phyloP scores from a whole-genome alignment of 2,797 vertebrate genomes.

The Xenentodon cancila region DNA sequence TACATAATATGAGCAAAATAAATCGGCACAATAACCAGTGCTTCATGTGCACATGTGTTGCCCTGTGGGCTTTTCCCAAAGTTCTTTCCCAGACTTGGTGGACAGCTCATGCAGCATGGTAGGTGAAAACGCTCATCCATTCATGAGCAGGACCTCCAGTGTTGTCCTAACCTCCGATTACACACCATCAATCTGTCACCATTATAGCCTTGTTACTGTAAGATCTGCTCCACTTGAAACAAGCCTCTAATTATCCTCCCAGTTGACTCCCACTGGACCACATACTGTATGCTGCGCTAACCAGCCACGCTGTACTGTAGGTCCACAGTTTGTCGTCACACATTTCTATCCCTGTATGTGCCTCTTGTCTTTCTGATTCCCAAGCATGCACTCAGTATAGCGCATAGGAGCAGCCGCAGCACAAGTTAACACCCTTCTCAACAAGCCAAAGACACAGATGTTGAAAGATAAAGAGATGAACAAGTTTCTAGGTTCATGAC shows the following conservation, averaged over 20 bases:
- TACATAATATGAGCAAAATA: slow-evolving; percentile 12
- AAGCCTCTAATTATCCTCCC: slow-evolving; percentile 75
- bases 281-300: slow-evolving; percentile 65
- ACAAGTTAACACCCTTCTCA: slow-evolving; percentile 33
- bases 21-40: slow-evolving; percentile 33
- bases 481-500: not conserved
- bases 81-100: slow-evolving; percentile 63
- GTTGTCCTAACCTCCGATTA: slow-evolving; percentile 72
- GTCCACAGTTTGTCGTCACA: slow-evolving; percentile 38
- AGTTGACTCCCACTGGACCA: slow-evolving; percentile 75
- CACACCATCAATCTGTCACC: slow-evolving; percentile 76
- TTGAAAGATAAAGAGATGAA: not conserved
- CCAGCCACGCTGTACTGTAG: slow-evolving; percentile 60
- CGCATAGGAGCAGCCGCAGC: slow-evolving; percentile 25
- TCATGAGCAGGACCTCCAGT: slow-evolving; percentile 74
- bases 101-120: slow-evolving; percentile 35
- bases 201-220: slow-evolving; percentile 72
- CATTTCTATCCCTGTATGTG: not conserved
- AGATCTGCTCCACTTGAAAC: slow-evolving; percentile 71
- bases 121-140: slow-evolving; percentile 56
- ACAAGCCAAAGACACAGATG: slow-evolving; percentile 15
- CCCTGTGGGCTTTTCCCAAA: slow-evolving; percentile 71
- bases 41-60: slow-evolving; percentile 43
- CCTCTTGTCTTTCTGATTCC: slow-evolving; percentile 20
- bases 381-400: slow-evolving; percentile 29